These are phyloP conservation scores for Drosophila engyochracea DNA, from an alignment of 2,888 invertebrate genomes.

Conservation along the genomic window DNA sequence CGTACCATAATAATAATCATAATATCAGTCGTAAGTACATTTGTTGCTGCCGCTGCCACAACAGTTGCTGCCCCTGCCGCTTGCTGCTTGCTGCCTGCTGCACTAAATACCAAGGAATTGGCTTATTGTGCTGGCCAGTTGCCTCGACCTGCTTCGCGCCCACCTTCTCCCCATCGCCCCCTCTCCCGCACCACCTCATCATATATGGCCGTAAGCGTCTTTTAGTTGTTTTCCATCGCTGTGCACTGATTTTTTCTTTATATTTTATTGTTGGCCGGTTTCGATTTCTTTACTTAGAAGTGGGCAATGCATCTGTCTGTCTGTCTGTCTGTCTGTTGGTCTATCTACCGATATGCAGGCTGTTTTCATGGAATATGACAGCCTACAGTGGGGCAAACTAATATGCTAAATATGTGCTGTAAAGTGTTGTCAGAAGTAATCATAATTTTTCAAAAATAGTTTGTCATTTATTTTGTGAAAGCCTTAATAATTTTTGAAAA, in stretches of 20 bases:
- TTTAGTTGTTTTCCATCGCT: constrained; percentile 44
- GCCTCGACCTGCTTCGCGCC: constrained; percentile 20
- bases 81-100: constrained; percentile 49
- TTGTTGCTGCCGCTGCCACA: constrained; percentile 59
- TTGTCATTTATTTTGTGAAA: neutral
- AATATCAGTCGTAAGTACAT: constrained; percentile 80
- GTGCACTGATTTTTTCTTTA: constrained; percentile 63
- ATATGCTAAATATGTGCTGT: neutral
- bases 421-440: neutral
- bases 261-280: constrained; percentile 73
- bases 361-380: constrained; percentile 39
- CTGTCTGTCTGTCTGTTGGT: constrained; percentile 4
- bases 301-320: constrained; percentile 63
- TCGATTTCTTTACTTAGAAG: constrained; percentile 79
- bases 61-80: constrained; percentile 32
- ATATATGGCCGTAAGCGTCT: constrained; percentile 51
- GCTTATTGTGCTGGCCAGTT: constrained; percentile 61
- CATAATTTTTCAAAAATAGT: neutral
- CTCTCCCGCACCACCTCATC: constrained; percentile 2
- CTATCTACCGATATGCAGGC: constrained; percentile 30
- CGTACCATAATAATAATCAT: constrained; percentile 68
- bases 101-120: constrained; percentile 79
- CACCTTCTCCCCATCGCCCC: constrained; percentile 3
- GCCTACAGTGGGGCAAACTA: constrained; percentile 34
- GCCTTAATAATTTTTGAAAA: rapidly evolving